A percentile compares a stretch with the other conserved stretches of the same genome.
phyloP scores from a whole-genome alignment of 2,797 vertebrate species.

The Notoglanidium macrostoma region DNA sequence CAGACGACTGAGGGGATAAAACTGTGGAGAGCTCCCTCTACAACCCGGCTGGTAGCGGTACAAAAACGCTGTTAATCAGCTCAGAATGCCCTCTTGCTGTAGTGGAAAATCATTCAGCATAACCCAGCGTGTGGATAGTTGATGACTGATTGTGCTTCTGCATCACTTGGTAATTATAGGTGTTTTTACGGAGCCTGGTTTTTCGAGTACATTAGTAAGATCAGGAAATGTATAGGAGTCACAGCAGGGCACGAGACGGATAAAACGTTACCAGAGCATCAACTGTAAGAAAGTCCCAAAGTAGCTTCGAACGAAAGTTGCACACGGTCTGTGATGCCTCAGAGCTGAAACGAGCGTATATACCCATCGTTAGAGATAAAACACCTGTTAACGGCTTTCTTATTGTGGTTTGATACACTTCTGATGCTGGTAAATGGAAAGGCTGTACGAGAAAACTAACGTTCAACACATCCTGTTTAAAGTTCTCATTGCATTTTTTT shows the following conservation, averaged over 20 bases:
- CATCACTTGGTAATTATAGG: neutral
- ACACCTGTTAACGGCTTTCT: conserved; percentile 40
- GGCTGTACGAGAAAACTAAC: neutral
- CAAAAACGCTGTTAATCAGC: conserved; percentile 69
- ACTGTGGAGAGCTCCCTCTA: conserved; percentile 84
- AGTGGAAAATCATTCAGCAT: conserved; percentile 36
- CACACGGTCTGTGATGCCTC: neutral
- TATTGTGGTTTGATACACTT: conserved; percentile 23
- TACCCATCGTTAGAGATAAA: neutral
- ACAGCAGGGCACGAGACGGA: neutral
- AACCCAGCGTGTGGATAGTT: conserved; percentile 17
- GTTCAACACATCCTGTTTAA: neutral
- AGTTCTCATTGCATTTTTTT: neutral
- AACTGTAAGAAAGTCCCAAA: neutral
- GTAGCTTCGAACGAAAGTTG: neutral
- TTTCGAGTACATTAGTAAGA: neutral
- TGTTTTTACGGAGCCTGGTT: neutral
- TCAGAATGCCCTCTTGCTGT: conserved; percentile 56
- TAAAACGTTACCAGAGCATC: conserved; percentile 25
- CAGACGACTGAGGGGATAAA: conserved; percentile 67
- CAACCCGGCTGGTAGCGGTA: conserved; percentile 78
- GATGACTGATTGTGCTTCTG: neutral
- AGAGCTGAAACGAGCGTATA: neutral
- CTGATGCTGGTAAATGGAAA: neutral
- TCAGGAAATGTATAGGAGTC: neutral